phyloP scores from a whole-genome alignment of 2,113 vertebrate genomes.

The Dendropsophus ebraccatus region DNA sequence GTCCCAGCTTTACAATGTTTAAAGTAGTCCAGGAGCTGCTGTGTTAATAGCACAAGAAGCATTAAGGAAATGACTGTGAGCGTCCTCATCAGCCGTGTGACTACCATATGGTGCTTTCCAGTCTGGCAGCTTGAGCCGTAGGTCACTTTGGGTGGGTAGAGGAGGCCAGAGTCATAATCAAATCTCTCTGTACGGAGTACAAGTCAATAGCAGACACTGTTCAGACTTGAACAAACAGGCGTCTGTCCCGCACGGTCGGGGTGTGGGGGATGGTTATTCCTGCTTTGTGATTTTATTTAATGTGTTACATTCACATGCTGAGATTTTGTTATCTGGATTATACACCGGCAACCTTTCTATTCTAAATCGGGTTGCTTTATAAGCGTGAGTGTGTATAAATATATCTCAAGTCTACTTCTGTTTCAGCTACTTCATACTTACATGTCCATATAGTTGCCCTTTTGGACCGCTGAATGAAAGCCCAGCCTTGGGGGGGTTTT shows the following conservation, averaged over 20 bases:
- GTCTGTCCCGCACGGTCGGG: neutral
- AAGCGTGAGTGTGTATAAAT: no score
- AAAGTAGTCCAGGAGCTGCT: neutral
- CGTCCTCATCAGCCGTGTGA: slow-evolving; percentile 27
- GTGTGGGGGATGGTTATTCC: neutral
- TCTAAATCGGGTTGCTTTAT: no score
- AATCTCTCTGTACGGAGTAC: neutral
- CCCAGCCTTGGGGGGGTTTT: no score
- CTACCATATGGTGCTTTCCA: neutral
- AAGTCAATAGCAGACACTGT: slow-evolving; percentile 34
- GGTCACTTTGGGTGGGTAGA: slow-evolving; percentile 18
- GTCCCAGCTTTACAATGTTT: neutral
- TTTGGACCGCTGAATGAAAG: no score
- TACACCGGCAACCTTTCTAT: no score
- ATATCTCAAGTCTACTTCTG: no score
- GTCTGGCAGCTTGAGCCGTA: neutral
- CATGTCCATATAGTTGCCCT: no score
- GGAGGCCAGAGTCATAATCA: slow-evolving; percentile 23
- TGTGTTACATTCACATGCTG: neutral
- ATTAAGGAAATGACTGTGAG: neutral
- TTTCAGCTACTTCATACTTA: no score
- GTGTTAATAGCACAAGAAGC: neutral
- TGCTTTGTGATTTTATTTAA: neutral
- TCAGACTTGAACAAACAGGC: slow-evolving; percentile 11
- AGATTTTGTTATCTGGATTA: neutral